These are phyloP conservation scores for Noctilio leporinus DNA, from an alignment of 2,113 vertebrate genomes.

Conservation along the genomic window DNA sequence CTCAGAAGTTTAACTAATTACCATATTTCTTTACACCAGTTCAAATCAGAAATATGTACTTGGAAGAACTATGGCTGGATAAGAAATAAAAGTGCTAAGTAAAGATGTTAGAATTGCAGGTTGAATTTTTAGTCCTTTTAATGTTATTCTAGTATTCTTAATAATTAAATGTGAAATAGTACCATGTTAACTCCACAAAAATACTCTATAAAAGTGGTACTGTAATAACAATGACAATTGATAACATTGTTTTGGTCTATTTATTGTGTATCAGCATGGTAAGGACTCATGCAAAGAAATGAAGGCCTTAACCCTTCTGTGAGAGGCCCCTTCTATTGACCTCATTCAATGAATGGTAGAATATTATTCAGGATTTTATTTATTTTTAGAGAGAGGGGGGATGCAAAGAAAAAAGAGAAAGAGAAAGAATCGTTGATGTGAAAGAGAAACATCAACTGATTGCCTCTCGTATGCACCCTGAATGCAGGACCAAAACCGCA, in stretches of 20 bases:
- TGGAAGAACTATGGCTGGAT: background rate
- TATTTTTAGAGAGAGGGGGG: too few species aligned
- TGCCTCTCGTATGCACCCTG: too few species aligned
- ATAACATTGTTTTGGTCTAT: background rate
- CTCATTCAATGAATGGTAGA: background rate
- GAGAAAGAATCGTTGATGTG: too few species aligned
- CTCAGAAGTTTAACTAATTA: conserved; percentile 29
- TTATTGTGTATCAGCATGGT: background rate
- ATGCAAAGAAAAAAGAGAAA: too few species aligned
- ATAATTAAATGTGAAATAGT: conserved; percentile 17
- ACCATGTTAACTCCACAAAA: background rate
- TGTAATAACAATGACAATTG: background rate
- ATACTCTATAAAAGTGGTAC: background rate
- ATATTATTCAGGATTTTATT: background rate
- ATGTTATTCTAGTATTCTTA: background rate
- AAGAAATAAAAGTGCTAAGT: background rate
- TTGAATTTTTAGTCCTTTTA: background rate
- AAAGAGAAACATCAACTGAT: too few species aligned
- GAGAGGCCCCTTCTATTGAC: background rate
- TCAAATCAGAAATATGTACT: conserved; percentile 7
- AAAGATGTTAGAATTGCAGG: background rate
- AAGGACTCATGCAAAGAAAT: background rate
- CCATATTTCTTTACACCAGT: background rate
- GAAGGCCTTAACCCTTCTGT: background rate
- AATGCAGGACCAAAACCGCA: too few species aligned